Evolutionary conservation across 2,113 vertebrate species (phyloP).

Genomic region (Mola mola): DNA sequence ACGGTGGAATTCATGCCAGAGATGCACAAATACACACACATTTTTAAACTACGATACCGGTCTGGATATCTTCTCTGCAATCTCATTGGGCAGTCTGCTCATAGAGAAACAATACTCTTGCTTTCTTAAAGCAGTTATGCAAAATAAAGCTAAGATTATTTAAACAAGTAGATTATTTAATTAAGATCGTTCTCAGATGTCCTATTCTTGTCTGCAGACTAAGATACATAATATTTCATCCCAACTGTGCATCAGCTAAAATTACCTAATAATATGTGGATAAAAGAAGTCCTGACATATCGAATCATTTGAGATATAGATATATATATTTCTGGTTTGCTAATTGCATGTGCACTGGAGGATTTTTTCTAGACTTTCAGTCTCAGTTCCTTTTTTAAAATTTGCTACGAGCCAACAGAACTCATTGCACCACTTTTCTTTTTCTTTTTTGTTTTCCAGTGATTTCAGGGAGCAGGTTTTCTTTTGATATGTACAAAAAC

Average conservation of each 20-base stretch:
- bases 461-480: slow-evolving; percentile 7
- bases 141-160: neutral
- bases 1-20: slow-evolving; percentile 6
- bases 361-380: slow-evolving; percentile 2
- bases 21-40: slow-evolving; percentile 9
- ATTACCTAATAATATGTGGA: too few species aligned
- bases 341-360: slow-evolving; percentile 17
- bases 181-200: neutral
- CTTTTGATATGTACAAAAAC: slow-evolving; percentile 3
- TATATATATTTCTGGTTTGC: slow-evolving; percentile 6
- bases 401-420: slow-evolving; percentile 2
- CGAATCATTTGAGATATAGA: neutral
- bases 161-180: neutral
- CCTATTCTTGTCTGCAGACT: neutral
- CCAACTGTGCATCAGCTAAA: too few species aligned
- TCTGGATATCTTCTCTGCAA: slow-evolving; percentile 4
- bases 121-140: neutral
- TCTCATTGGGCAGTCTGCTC: slow-evolving; percentile 14
- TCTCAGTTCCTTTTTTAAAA: slow-evolving; percentile 7
- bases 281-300: neutral
- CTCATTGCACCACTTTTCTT: neutral
- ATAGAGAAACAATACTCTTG: slow-evolving; percentile 16
- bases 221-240: neutral
- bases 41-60: too few species aligned
- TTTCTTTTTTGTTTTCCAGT: neutral